These are phyloP conservation scores for Chrysaora quinquecirrha DNA, from an alignment of 30 jellyfish, hydroid and myxozoan genomes.

Conservation along the genomic window DNA sequence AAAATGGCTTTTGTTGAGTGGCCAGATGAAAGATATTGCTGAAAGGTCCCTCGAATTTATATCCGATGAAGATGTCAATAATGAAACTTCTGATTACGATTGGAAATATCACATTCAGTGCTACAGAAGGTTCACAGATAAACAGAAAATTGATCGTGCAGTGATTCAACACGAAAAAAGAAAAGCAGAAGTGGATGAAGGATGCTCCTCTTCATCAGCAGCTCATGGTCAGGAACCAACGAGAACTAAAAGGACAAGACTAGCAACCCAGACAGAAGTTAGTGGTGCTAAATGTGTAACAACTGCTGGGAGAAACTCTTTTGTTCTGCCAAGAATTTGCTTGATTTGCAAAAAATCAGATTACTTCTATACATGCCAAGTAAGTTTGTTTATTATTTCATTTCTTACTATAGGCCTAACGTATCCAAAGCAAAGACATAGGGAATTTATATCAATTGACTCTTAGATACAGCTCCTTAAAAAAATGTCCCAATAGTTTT, in stretches of 20 bases:
- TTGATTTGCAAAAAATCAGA: conserved; percentile 28
- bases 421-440: too few relatives aligned
- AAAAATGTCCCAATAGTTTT: too few relatives aligned
- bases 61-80: conserved; percentile 17
- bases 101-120: conserved; percentile 35
- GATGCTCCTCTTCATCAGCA: conserved; percentile 14
- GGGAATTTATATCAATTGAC: too few relatives aligned
- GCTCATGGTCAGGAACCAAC: conserved; percentile 1
- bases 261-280: conserved; percentile 15
- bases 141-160: conserved; percentile 29
- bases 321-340: conserved; percentile 31
- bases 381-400: conserved; percentile 6
- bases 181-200: conserved; percentile 35
- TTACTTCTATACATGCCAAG: conserved; percentile 23
- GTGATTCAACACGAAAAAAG: conserved; percentile 25
- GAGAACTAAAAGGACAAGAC: conserved; percentile 14
- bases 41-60: conserved; percentile 22
- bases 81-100: conserved; percentile 14
- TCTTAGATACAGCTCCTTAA: too few relatives aligned
- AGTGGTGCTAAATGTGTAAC: conserved; percentile 17
- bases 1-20: conserved; percentile 34
- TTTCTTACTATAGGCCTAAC: too few relatives aligned
- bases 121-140: conserved; percentile 29
- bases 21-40: conserved; percentile 28
- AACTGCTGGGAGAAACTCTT: neutral